Evolutionary conservation across 2,113 vertebrate species (phyloP).

Genomic region (Scomber japonicus): DNA sequence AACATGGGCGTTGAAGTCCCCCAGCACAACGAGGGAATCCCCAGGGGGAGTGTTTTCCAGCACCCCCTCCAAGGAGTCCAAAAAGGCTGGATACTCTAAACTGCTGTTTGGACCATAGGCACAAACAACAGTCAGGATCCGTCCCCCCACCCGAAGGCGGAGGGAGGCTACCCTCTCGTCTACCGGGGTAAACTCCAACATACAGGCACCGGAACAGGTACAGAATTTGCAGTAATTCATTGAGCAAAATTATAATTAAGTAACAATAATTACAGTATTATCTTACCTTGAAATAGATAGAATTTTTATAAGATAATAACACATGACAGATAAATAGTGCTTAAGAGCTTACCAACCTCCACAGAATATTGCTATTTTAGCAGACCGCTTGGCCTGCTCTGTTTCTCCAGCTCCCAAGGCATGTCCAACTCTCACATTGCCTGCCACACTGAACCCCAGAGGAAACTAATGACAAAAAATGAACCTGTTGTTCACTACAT

Average conservation of each 20-base stretch:
- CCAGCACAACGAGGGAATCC: too few species aligned
- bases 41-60: too few species aligned
- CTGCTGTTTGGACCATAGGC: too few species aligned
- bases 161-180: too few species aligned
- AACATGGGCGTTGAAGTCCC: too few species aligned
- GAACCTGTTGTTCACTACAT: not conserved
- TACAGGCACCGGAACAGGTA: too few species aligned
- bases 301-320: not conserved
- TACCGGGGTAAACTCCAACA: too few species aligned
- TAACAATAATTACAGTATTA: not conserved
- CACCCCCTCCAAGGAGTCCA: too few species aligned
- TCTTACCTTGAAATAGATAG: not conserved
- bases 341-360: constrained; percentile 42
- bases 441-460: constrained; percentile 87
- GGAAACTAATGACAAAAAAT: constrained; percentile 84
- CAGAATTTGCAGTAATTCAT: not conserved
- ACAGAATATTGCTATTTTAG: constrained; percentile 76
- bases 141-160: too few species aligned
- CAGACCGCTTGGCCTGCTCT: constrained; percentile 85
- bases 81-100: too few species aligned
- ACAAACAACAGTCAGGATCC: too few species aligned
- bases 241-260: not conserved
- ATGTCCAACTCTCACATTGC: constrained; percentile 88
- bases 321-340: not conserved
- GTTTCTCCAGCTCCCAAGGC: constrained; percentile 87